Percentiles rank a stretch among this genome's conserved stretches.
These are phyloP conservation scores for Epizoanthus stellaris DNA, from an alignment of 92 coral and sea anemone species.

Conservation along the genomic window DNA sequence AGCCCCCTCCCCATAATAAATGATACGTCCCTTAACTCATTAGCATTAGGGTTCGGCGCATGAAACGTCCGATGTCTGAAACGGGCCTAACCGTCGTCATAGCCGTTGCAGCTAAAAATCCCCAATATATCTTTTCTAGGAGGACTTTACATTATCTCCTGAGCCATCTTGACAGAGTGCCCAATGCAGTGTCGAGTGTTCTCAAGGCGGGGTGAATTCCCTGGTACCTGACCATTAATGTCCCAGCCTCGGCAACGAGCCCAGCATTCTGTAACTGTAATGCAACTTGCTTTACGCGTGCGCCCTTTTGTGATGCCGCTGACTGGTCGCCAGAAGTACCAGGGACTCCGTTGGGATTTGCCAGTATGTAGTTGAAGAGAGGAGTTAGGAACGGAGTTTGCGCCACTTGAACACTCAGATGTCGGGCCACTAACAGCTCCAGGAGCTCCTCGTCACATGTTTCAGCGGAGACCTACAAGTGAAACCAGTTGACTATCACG, in stretches of 20 bases:
- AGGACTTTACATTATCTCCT: conserved; percentile 50
- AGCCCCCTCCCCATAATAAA: too few species aligned
- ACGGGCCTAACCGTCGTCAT: too few species aligned
- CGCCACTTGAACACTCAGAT: conserved; percentile 73
- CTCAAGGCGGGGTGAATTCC: conserved; percentile 84
- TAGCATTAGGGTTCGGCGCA: too few species aligned
- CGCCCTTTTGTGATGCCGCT: conserved; percentile 57
- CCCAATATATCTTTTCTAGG: too few species aligned
- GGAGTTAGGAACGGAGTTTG: conserved; percentile 86
- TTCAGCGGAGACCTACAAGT: conserved; percentile 65
- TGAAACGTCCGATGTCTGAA: too few species aligned
- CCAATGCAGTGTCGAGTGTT: conserved; percentile 84
- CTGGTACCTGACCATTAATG: conserved; percentile 69
- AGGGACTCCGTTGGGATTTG: conserved; percentile 48
- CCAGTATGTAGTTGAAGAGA: conserved; percentile 63
- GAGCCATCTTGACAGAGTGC: conserved; percentile 81
- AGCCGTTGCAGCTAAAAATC: too few species aligned
- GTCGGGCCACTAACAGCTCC: conserved; percentile 63
- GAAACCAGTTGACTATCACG: not conserved
- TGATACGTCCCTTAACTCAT: too few species aligned
- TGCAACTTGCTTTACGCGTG: conserved; percentile 78
- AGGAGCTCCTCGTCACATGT: conserved; percentile 90
- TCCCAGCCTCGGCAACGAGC: conserved; percentile 83
- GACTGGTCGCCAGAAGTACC: conserved; percentile 31
- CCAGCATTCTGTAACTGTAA: conserved; percentile 84